Evolutionary conservation across 2,888 invertebrate species (phyloP).

Genomic region (Drosophila nr. perissopoda): DNA sequence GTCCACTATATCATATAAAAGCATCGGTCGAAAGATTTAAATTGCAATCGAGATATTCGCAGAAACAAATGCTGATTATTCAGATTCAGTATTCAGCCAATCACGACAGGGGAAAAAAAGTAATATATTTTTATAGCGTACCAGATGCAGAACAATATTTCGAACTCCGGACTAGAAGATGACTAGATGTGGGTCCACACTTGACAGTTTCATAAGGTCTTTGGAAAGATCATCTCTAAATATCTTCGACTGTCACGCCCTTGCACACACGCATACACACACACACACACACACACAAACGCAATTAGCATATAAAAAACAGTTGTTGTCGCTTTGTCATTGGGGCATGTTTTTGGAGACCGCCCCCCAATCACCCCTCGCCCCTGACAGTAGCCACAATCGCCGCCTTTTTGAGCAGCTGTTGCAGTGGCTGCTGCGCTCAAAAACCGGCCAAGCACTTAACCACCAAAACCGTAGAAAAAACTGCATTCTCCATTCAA

Average conservation of each 20-base stretch:
- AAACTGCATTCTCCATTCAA: constrained; percentile 43
- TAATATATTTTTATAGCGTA: not conserved
- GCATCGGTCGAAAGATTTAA: not conserved
- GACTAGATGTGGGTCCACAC: not conserved
- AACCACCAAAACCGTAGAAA: constrained; percentile 47
- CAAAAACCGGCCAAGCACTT: constrained; percentile 63
- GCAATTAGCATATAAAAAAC: constrained; percentile 58
- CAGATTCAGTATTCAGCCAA: not conserved
- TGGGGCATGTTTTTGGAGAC: constrained; percentile 18
- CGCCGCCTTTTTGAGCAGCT: constrained; percentile 25
- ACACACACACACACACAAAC: not conserved
- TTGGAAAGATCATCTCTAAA: not conserved
- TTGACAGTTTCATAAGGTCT: not conserved
- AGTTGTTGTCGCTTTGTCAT: constrained; percentile 32
- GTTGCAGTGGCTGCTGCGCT: constrained; percentile 36
- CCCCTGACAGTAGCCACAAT: constrained; percentile 40
- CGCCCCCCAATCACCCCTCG: constrained; percentile 10
- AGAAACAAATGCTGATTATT: not conserved
- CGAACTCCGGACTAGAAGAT: not conserved
- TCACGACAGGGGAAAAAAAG: too few species aligned
- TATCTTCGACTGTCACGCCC: not conserved
- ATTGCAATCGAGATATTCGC: not conserved
- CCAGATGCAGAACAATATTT: not conserved
- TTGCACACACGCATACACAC: constrained; percentile 22
- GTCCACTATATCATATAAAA: not conserved